These are phyloP conservation scores for Coptotermes formosanus DNA, from an alignment of 1,140 invertebrate genomes.

Conservation along the genomic window DNA sequence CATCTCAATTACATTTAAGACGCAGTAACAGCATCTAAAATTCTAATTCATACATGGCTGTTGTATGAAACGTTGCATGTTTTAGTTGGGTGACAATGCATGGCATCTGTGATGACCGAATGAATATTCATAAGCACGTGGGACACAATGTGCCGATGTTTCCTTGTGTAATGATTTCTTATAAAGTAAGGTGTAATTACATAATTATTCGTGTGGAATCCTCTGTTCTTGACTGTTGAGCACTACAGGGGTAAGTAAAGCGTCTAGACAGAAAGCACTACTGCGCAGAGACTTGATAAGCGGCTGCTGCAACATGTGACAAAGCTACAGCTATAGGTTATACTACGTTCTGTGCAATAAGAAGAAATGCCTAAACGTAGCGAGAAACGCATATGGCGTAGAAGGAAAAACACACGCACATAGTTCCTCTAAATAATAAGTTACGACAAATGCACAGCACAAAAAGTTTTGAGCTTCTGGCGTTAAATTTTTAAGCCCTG, in stretches of 20 bases:
- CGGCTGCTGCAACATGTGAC: too few relatives aligned
- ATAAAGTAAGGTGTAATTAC: background rate
- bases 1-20: background rate
- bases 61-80: background rate
- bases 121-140: slow-evolving; percentile 1
- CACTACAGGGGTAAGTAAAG: background rate
- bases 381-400: too few relatives aligned
- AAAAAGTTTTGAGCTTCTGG: too few relatives aligned
- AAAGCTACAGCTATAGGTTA: too few relatives aligned
- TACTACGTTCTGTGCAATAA: too few relatives aligned
- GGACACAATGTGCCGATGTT: background rate
- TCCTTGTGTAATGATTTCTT: background rate
- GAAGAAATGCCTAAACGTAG: too few relatives aligned
- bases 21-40: background rate
- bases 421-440: too few relatives aligned
- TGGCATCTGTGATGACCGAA: slow-evolving; percentile 13
- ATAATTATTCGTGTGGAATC: slow-evolving; percentile 13
- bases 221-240: background rate
- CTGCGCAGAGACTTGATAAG: too few relatives aligned
- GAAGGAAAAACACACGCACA: too few relatives aligned
- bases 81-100: slow-evolving; percentile 29
- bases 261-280: too few relatives aligned
- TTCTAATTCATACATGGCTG: background rate
- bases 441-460: too few relatives aligned
- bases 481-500: too few relatives aligned